phyloP scores from a whole-genome alignment of 2,113 vertebrate species.

The Psilopogon haemacephalus region DNA sequence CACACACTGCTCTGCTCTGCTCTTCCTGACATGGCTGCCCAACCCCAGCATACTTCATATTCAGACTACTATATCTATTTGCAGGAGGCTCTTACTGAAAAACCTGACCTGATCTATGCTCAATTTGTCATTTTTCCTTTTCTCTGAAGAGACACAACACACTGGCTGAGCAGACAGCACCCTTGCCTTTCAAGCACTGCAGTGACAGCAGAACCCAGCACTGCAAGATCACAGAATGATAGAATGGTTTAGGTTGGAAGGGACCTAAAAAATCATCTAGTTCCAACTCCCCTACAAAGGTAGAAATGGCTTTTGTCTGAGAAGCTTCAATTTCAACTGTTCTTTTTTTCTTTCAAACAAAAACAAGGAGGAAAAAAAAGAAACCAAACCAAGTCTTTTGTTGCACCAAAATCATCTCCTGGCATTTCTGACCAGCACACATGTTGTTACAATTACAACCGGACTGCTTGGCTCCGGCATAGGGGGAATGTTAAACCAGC shows the following conservation, averaged over 20 bases:
- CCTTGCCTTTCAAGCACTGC: background rate
- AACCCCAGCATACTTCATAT: fast-evolving
- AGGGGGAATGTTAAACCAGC: constrained; percentile 73
- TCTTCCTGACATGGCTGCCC: background rate
- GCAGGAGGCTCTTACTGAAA: background rate
- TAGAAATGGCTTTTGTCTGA: constrained; percentile 62
- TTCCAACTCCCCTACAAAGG: too few relatives aligned
- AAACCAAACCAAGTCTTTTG: constrained; percentile 26
- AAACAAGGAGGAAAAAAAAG: background rate
- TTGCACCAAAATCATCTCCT: constrained; percentile 74
- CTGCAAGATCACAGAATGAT: too few relatives aligned
- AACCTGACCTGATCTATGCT: background rate
- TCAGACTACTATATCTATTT: background rate
- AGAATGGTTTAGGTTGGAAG: too few relatives aligned
- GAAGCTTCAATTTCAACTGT: constrained; percentile 51
- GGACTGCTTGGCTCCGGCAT: constrained; percentile 75
- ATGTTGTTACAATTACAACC: constrained; percentile 78
- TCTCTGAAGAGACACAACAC: background rate
- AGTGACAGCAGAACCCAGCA: background rate
- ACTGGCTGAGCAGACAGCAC: background rate
- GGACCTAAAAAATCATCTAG: too few relatives aligned
- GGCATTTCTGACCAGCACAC: constrained; percentile 74
- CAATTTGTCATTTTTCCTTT: background rate
- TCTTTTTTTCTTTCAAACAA: constrained; percentile 64
- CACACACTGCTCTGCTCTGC: fast-evolving